phyloP scores from a whole-genome alignment of 2,113 vertebrate species.

The Scortum barcoo region DNA sequence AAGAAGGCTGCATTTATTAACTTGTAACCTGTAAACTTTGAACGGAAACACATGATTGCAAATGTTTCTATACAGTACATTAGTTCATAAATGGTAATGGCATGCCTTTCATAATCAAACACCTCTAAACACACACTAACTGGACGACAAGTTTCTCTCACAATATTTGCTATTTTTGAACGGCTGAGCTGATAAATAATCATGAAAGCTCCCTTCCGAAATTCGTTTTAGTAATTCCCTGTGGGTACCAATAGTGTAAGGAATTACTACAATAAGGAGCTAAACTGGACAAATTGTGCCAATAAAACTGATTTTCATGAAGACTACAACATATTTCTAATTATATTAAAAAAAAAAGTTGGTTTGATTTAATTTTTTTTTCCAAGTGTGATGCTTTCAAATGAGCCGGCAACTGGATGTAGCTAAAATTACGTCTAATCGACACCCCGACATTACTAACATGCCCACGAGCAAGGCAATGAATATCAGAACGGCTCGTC shows the following conservation, averaged over 20 bases:
- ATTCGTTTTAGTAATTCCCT: slow-evolving; percentile 34
- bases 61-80: neutral
- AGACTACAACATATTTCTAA: slow-evolving; percentile 27
- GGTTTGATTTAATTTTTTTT: slow-evolving; percentile 8
- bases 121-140: neutral
- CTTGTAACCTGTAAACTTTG: neutral
- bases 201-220: slow-evolving; percentile 17
- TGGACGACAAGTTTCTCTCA: neutral
- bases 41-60: neutral
- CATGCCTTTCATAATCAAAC: slow-evolving; percentile 19
- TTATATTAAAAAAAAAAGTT: slow-evolving; percentile 26
- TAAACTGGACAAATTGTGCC: slow-evolving; percentile 16
- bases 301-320: slow-evolving; percentile 43
- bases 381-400: slow-evolving; percentile 10
- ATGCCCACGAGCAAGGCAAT: slow-evolving; percentile 24
- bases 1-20: neutral
- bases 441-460: neutral
- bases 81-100: neutral
- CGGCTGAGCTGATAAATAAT: slow-evolving; percentile 16
- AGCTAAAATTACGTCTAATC: slow-evolving; percentile 12
- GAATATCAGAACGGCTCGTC: slow-evolving; percentile 18
- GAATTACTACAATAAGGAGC: slow-evolving; percentile 49
- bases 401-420: slow-evolving; percentile 12
- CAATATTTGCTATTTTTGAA: slow-evolving; percentile 5
- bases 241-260: slow-evolving; percentile 22